Base-by-base conservation (phyloP, 2,888 invertebrate species). In the Drosophila austrosaltans region DNA sequence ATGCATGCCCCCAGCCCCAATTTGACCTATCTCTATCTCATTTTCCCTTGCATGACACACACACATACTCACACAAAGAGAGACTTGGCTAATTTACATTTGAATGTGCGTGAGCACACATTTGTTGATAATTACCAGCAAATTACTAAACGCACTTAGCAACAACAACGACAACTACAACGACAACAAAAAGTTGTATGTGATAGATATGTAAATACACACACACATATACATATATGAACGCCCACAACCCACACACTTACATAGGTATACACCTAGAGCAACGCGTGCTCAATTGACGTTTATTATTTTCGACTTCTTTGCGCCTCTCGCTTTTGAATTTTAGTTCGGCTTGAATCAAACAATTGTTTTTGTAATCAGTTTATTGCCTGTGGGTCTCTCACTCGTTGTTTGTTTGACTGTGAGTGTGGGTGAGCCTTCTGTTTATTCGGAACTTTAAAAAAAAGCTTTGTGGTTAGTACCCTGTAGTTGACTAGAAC, bases 91-190 rank as follows among this genome's bases (percentile, higher is more conserved):
- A 69, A 75, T 74, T 75, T 65, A 63, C 64, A 79, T 88, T 77
- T 81, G 75, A 83, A 86, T 79, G 86, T 86, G 88, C 86, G 87
- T 85, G 81, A 82, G 79, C 68, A 63, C 63, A 42, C 66, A 67
- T 74, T 72, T 76, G 76, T 76, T 79, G 86, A 83, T 88, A 84
- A 88, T 84, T 86, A 74, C 72, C 72, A 88, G 87, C 81, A 86
- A 88, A 84, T 84, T 86, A 86, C 83, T 66, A 81, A 81, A 76
- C 76, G 87, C 86, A 86, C 83, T 79, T 79, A 76, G 84, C 73
- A 79, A 73, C 86, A 69, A 66, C 80, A 79, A 74, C 70, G 56
- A 36, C 36, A 28, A 25, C 12, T 56, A 36, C 36, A 28, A 25
- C 12, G 20, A 58, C 56, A 58, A 59, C 40, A 56, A 69, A 68